Conservation (phyloP, 2,888 invertebrate genomes). For the Drosophila pegasa region DNA sequence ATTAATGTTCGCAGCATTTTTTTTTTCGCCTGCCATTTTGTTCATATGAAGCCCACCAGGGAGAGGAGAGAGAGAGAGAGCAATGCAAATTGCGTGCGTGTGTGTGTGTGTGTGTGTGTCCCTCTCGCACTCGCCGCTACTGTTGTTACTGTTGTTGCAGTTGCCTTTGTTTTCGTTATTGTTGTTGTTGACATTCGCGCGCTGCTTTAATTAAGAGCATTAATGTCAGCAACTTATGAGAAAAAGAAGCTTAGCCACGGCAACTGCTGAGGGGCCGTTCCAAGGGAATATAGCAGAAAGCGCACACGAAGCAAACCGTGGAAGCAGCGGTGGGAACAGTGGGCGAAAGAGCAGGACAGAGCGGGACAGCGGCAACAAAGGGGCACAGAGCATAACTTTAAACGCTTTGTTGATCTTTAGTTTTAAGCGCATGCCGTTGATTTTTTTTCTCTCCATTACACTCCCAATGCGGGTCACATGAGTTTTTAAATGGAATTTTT, state of each 20-base stretch:
- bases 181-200: constrained; percentile 62
- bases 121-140: constrained; percentile 21
- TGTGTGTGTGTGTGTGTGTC: constrained; percentile 35
- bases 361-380: constrained; percentile 3
- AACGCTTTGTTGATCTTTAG: constrained; percentile 74
- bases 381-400: constrained; percentile 60
- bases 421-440: constrained; percentile 52
- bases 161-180: constrained; percentile 23
- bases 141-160: constrained; percentile 19
- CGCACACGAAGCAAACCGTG: constrained; percentile 19
- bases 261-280: background rate
- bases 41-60: constrained; percentile 39
- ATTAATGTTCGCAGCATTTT: constrained; percentile 44
- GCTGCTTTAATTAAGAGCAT: constrained; percentile 78
- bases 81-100: constrained; percentile 57
- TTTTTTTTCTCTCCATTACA: constrained; percentile 17
- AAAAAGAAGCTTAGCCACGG: constrained; percentile 29
- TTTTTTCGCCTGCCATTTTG: constrained; percentile 51
- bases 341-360: constrained; percentile 44
- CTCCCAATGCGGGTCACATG: constrained; percentile 7
- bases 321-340: constrained; percentile 1
- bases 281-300: constrained; percentile 31
- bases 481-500: background rate
- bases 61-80: constrained; percentile 17
- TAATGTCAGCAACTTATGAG: constrained; percentile 76